phyloP scores from a whole-genome alignment of 2,888 invertebrate genomes.

The Lydus trimaculatus region DNA sequence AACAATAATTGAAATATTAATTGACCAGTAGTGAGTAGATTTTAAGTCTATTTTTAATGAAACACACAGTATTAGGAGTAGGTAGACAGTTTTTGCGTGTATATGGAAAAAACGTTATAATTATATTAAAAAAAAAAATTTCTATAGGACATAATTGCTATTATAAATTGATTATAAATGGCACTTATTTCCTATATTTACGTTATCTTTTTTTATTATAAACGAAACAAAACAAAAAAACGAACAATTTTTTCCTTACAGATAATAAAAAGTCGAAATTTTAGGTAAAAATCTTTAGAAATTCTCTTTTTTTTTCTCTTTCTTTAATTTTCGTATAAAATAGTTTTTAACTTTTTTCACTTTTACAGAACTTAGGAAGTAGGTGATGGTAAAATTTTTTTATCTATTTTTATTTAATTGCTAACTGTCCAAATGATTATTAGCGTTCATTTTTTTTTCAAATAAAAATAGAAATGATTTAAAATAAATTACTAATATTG shows the following conservation, averaged over 20 bases:
- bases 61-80: constrained; percentile 6
- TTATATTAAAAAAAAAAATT: background rate
- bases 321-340: constrained; percentile 38
- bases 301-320: constrained; percentile 22
- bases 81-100: background rate
- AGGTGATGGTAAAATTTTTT: constrained; percentile 56
- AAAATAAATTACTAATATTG: constrained; percentile 24
- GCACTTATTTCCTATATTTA: background rate
- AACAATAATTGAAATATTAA: constrained; percentile 54
- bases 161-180: background rate
- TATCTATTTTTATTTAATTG: constrained; percentile 39
- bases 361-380: constrained; percentile 57
- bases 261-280: constrained; percentile 34
- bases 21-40: constrained; percentile 61
- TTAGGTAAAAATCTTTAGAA: constrained; percentile 40
- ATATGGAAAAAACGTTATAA: no score
- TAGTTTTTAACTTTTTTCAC: constrained; percentile 56
- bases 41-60: constrained; percentile 51
- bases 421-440: constrained; percentile 28
- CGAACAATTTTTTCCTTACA: constrained; percentile 38
- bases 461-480: background rate
- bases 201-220: background rate
- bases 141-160: background rate
- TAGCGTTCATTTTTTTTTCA: constrained; percentile 35
- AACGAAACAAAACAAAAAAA: background rate